phyloP scores from a whole-genome alignment of 2,113 vertebrate genomes.

The Tursiops truncatus region DNA sequence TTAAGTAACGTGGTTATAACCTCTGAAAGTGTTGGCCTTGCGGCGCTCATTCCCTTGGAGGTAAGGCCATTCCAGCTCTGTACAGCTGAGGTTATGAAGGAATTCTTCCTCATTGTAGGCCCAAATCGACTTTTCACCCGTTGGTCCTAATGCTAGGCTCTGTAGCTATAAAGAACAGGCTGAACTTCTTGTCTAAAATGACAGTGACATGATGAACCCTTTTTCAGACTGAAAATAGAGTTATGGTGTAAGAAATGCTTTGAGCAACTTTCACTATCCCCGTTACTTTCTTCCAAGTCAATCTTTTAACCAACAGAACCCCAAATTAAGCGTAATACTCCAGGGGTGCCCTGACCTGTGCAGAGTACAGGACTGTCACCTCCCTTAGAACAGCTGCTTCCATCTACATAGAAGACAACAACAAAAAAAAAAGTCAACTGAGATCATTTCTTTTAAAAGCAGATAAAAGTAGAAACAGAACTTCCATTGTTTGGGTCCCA shows the following conservation, averaged over 20 bases:
- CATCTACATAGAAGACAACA: slow-evolving; percentile 61
- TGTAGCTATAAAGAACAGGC: background rate
- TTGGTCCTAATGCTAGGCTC: background rate
- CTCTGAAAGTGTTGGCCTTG: background rate
- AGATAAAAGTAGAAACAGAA: slow-evolving; percentile 76
- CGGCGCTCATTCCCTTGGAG: background rate
- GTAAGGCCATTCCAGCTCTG: background rate
- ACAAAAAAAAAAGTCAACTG: slow-evolving; percentile 54
- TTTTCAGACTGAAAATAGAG: background rate
- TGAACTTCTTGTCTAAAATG: background rate
- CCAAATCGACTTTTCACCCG: background rate
- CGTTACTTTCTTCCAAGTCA: background rate
- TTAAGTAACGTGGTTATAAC: background rate
- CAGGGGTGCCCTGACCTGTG: background rate
- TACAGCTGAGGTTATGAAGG: background rate
- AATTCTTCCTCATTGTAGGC: background rate
- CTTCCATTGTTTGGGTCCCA: slow-evolving; percentile 79
- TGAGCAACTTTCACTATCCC: background rate
- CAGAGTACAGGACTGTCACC: background rate
- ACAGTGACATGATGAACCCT: background rate
- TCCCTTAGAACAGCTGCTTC: slow-evolving; percentile 26
- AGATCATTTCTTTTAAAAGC: slow-evolving; percentile 69
- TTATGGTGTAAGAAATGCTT: background rate
- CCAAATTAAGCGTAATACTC: background rate
- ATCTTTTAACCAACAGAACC: background rate